Evolutionary conservation across 2,113 vertebrate species (phyloP).

Genomic region (Perca fluviatilis): DNA sequence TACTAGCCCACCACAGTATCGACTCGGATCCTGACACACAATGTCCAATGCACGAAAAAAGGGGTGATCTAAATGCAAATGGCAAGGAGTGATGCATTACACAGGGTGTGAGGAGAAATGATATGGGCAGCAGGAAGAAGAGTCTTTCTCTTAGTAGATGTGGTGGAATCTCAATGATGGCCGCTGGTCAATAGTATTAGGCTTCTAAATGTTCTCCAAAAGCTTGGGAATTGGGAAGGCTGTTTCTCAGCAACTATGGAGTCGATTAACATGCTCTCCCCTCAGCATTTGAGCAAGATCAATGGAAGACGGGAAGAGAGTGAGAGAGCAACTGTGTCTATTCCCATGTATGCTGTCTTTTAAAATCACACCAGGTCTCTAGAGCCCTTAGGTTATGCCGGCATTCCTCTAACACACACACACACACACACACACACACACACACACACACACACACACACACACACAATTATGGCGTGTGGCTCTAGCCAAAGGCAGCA

Average conservation of each 20-base stretch:
- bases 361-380: constrained; percentile 63
- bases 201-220: constrained; percentile 60
- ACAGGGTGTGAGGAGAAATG: constrained; percentile 39
- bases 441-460: constrained; percentile 11
- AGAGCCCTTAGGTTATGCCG: constrained; percentile 39
- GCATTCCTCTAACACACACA: constrained; percentile 28
- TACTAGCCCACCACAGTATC: constrained; percentile 74
- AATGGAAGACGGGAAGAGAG: constrained; percentile 58
- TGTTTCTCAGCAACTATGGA: constrained; percentile 54
- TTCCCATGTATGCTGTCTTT: constrained; percentile 50
- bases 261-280: constrained; percentile 73
- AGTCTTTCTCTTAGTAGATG: constrained; percentile 47
- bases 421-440: constrained; percentile 21
- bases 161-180: constrained; percentile 55
- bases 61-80: constrained; percentile 84
- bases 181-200: constrained; percentile 60
- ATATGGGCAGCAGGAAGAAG: constrained; percentile 48
- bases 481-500: constrained; percentile 43
- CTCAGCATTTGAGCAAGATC: constrained; percentile 68
- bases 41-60: constrained; percentile 48
- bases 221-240: constrained; percentile 23
- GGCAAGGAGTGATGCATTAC: constrained; percentile 63
- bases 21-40: constrained; percentile 62
- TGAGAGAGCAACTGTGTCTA: constrained; percentile 54
- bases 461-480: background rate